Base-by-base conservation (phyloP, 2,797 vertebrate species). In the Sarcoramphus papa region DNA sequence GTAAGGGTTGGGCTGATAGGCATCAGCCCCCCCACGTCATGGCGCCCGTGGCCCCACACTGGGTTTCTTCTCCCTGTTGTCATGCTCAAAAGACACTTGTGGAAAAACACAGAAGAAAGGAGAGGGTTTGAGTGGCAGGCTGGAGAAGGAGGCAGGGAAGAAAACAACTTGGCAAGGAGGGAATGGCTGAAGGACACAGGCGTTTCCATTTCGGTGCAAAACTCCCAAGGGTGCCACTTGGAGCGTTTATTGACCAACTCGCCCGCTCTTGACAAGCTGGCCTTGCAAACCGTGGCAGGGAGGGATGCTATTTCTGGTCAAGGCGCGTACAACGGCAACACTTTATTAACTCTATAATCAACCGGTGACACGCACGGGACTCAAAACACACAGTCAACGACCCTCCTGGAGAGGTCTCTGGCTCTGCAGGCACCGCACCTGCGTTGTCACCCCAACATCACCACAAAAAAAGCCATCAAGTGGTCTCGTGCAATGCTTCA, bases 91-190 rank as follows among this genome's bases (percentile, higher is more conserved):
- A 95, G 85, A 72, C 68, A 74, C 30, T 80, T 85, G 82, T 62
- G 90, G 78, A 97, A 97, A 95, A 97, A 94, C 86, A 93, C 81
- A 91, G 95, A 77, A 72, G 78, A 85, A 87, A 3, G 53, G 43
- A 91, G 60, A 88, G 47, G 57, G 68, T 74, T 90, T 92, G 92
- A 95, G 62, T 48, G 62, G 68, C 92, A 88, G 81, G 35, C 2
- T 76, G 27, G 33, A 82, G 69, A 85, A 87, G 54, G 35, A n/a
- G 14, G 33, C 9, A n/a, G 76, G 56, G 33, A 79, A 91, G 72
- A 82, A 96, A 95, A 96, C 48, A 87, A 87, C 72, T 89, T 77
- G 90, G 80, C 64, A 87, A 64, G 41, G n/a, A 93, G 72, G 43
- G 82, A 91, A 63, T 56, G 83, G 47, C 64, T 94, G 91, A 95